Base-by-base conservation (phyloP, 2,797 vertebrate genomes). In the Coranthus polyacanthus region DNA sequence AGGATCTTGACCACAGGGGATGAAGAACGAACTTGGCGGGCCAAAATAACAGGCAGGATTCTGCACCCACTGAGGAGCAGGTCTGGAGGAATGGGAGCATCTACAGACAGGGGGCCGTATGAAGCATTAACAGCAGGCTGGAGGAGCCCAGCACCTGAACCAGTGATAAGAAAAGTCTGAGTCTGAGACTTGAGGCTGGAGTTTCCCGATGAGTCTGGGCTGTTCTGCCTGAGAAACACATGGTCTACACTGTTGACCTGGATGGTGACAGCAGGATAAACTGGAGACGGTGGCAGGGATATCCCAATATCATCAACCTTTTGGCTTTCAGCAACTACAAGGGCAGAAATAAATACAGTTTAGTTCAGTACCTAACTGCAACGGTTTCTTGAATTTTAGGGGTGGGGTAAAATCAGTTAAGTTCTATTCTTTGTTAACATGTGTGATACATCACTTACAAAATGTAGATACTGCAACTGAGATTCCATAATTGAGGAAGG, bases 1-100 rank as follows among this genome's bases (percentile, higher is more conserved):
- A 99, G 93, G 15, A 99, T 89, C 79, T 95, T 95, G 42, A 97
- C 93, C n/a, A 83, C 64, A 1, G 97, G 97, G 47, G 91, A 90
- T 4, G 93, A 94, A 0, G 75, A 94, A 62, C 95, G 95, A 43
- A 98, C 89, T 70, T 92, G 94, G n/a, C 87, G 91, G 42, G 75
- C 90, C 78, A 98, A 68, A 51, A 97, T 90, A 57, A 89, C 93
- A 0, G 96, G 90, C 68, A 94, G 82, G 26, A 99, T 95, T 52
- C 79, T 94, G 88, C 79, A 82, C 1, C 93, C 88, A 7, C 82
- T 82, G 13, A 94, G 85, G 69, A 98, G 73, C 41, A 97, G 39
- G 62, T 97, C 95, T 63, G 78, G 88, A 12, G 95, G 90, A 45
- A 98, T 93, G 0, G 84, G 85, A 10, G 95, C 95, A 26, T 97